Base-by-base conservation (phyloP, 2,113 vertebrate genomes). In the Baryphthengus martii region DNA sequence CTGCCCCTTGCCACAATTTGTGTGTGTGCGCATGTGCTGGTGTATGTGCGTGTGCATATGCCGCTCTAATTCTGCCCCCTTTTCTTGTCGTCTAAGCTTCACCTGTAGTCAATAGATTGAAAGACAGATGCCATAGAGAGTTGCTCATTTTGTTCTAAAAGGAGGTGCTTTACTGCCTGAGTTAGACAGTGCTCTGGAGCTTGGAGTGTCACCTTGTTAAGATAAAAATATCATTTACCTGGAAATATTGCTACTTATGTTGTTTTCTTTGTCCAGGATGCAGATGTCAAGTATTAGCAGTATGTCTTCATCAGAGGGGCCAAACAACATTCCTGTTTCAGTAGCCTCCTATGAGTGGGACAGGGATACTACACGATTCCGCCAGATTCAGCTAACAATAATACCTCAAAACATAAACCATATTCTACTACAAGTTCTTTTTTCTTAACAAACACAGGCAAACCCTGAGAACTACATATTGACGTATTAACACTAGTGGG, bases 21-120 rank as follows among this genome's bases (percentile, higher is more conserved):
- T 26, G 28, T 49, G 16, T 31, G 17, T 17, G 10, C 4, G 0
- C 13, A 28, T 1, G 1, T 35, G 8, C 4, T 1, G 14, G 29
- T 2, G 2, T 28, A 8, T 13, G 10, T 35, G 17, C 18, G 13
- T 18, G 13, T 25, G 12, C 15, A 9, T 59, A 29, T 9, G 16
- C n/a, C 59, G 29, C 47, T 78, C 29, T 63, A 78, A 42, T 91
- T 74, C 35, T 47, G 17, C 29, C 4, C 47, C 18, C 19, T 86
- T 63, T 85, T 75, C 40, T 79, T 16, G 1, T 55, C 13, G 15
- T 39, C 35, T 63, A 59, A 79, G 23, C 25, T 71, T 55, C 6
- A 4, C 40, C 19, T 82, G 28, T 26, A 68, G 19, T 42, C 10
- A 15, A 25, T 5, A 74, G 21, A n/a, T 6, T 75, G 31, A 67